Evolutionary conservation across 1,140 invertebrate species (phyloP), one percentile per base, ranked within the genome.

Genomic region (Bombyx mori): DNA sequence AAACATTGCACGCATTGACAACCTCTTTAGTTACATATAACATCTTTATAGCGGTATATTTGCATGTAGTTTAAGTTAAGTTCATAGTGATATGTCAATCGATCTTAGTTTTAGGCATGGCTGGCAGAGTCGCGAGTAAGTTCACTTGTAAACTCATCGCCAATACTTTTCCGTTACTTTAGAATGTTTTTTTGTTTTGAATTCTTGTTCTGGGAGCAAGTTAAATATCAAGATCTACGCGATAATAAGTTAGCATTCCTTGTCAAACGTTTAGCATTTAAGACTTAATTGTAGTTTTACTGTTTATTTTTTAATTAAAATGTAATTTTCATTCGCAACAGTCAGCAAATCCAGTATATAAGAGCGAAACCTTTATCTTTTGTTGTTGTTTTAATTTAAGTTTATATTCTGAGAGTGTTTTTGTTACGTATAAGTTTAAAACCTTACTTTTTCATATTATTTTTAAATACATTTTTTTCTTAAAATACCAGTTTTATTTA

Each of bases 391-490:
- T 10, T 49, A 18, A n/a, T 49, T 9, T 49, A n/a, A n/a, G 12
- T 49, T 10, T 49, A 49, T 49, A 7, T 35, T 49, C 22, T 49
- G 48, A 12, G 48, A 49, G 48, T 49, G 48, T 49, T 49, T 49
- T 49, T 49, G 48, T 49, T 49, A 49, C 48, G 22, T 49, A 9
- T 18, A 49, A 22, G 12, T 49, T 49, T n/a, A 7, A 12, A n/a
- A 49, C n/a, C 7, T 49, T 18, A n/a, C n/a, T 49, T 49, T 49
- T 49, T 49, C 48, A 49, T 22, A n/a, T 49, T n/a, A 6, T 44
- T 58, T 62, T 44, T 50, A 18, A 54, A 56, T 57, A 49, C 54
- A 50, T 52, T 54, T 63, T 57, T 42, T 35, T 35, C 26, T 35
- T 3, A 35, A 3, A 1, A 35, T 35, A 35, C 26, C 26, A 35